phyloP scores from a whole-genome alignment of 2,797 vertebrate genomes.

The Pangasius mekongensis region DNA sequence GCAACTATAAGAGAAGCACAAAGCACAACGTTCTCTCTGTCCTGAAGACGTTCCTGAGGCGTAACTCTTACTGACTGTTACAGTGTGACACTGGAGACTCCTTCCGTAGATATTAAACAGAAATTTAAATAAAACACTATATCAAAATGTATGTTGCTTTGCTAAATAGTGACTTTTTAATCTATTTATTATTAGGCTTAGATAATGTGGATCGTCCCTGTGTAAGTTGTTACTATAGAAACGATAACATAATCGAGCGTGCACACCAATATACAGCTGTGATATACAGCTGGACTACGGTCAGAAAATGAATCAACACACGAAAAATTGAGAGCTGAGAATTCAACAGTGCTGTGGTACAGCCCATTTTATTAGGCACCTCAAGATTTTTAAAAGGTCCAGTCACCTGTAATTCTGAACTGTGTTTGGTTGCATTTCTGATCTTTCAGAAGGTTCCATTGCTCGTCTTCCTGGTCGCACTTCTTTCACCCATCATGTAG shows the following conservation, averaged over 20 bases:
- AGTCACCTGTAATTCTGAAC: no score
- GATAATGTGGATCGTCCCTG: not conserved
- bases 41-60: not conserved
- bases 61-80: not conserved
- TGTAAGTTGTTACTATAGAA: not conserved
- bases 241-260: not conserved
- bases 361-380: not conserved
- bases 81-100: not conserved
- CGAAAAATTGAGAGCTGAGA: not conserved
- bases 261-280: not conserved
- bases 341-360: not conserved
- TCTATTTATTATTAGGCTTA: not conserved
- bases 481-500: not conserved
- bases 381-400: not conserved
- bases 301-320: not conserved
- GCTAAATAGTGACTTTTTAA: not conserved
- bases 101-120: not conserved
- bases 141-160: not conserved
- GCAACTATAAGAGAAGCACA: not conserved
- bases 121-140: not conserved
- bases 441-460: not conserved
- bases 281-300: not conserved
- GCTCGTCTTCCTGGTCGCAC: not conserved
- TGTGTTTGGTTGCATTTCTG: not conserved
- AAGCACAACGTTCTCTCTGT: not conserved